Conservation (phyloP, 1,140 invertebrate genomes). For the Lepidurus packardi region DNA sequence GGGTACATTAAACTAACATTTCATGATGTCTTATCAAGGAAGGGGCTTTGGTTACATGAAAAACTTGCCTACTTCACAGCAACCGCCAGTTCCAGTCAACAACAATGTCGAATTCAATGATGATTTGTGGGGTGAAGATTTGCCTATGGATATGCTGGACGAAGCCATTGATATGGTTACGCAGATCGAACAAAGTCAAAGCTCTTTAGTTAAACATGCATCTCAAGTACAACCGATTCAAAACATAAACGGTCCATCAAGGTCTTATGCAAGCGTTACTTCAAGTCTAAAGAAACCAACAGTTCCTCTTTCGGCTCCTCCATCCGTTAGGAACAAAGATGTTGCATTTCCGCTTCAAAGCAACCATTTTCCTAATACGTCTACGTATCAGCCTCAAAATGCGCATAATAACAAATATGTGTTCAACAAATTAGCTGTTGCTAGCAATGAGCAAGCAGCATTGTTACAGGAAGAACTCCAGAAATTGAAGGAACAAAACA, state of each 20-base stretch:
- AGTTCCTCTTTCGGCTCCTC: background rate
- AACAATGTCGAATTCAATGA: background rate
- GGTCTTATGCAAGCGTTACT: background rate
- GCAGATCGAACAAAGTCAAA: background rate
- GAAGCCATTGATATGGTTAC: background rate
- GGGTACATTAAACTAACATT: background rate
- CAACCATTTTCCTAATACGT: background rate
- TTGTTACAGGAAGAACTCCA: background rate
- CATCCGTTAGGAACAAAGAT: background rate
- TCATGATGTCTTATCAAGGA: background rate
- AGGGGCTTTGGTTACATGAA: constrained; percentile 1
- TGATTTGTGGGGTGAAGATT: constrained; percentile 3
- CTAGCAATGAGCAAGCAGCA: background rate
- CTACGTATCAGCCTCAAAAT: background rate
- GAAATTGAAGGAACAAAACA: background rate
- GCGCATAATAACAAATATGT: background rate
- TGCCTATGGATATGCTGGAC: background rate
- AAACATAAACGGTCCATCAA: background rate
- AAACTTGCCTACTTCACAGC: background rate
- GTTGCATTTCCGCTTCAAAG: background rate
- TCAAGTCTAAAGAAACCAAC: background rate
- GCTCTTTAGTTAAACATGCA: background rate
- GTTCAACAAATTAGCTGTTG: background rate
- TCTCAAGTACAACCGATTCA: background rate
- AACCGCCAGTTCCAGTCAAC: background rate